Evolutionary conservation across 2,797 vertebrate genomes (phyloP).

Genomic region (Pogonophryne albipinna): DNA sequence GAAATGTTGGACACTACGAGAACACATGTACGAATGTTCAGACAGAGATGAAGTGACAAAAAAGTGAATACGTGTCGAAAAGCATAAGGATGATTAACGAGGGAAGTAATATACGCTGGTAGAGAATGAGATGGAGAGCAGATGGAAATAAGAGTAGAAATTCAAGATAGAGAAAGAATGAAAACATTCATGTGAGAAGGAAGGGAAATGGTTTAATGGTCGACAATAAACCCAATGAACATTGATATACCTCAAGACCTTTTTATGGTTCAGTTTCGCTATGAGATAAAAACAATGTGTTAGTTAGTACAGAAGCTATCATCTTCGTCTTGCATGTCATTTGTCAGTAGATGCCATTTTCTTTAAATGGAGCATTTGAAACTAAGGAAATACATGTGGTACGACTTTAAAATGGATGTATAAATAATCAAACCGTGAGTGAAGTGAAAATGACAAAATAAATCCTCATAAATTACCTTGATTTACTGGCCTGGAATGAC

Average conservation of each 20-base stretch:
- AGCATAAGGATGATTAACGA: slow-evolving; percentile 49
- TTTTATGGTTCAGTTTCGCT: neutral
- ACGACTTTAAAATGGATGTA: slow-evolving; percentile 11
- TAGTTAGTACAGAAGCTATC: neutral
- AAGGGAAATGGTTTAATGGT: neutral
- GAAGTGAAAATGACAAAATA: neutral
- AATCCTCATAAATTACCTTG: neutral
- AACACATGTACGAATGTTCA: neutral
- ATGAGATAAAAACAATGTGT: neutral
- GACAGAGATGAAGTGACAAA: slow-evolving; percentile 15
- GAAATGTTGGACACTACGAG: slow-evolving; percentile 1
- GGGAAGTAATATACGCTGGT: neutral
- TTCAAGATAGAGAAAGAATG: neutral
- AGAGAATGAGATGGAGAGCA: slow-evolving; percentile 20
- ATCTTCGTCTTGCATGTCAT: neutral
- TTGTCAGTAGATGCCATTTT: neutral
- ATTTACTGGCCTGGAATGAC: neutral
- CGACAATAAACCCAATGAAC: neutral
- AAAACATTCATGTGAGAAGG: neutral
- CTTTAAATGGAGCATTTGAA: neutral
- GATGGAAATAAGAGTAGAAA: slow-evolving; percentile 16
- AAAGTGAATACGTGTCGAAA: slow-evolving; percentile 31
- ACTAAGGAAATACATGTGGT: neutral
- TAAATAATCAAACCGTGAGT: neutral
- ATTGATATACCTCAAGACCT: neutral